Conservation (phyloP, 1,140 invertebrate species). For the Drosophila elegans region DNA sequence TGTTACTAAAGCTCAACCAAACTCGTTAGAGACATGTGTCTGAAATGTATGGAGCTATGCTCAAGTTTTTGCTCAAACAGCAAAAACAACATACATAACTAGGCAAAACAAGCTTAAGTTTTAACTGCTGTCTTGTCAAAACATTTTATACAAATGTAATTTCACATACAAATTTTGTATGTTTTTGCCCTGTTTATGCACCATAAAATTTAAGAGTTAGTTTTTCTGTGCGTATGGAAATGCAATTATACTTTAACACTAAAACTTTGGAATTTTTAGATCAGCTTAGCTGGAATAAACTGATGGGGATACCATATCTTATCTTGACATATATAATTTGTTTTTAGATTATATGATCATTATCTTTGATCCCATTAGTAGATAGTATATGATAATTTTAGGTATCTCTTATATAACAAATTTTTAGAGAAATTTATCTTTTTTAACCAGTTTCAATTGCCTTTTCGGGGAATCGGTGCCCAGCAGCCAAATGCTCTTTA, state of each 20-base stretch:
- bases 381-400: constrained; percentile 13
- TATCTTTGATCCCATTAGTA: constrained; percentile 12
- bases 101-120: neutral
- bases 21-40: constrained; percentile 36
- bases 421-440: neutral
- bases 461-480: constrained; percentile 1
- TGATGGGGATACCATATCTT: constrained; percentile 2
- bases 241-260: too few relatives aligned
- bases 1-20: constrained; percentile 16
- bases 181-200: too few relatives aligned
- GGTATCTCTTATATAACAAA: constrained; percentile 4
- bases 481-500: neutral
- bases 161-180: too few relatives aligned
- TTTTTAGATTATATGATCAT: constrained; percentile 17
- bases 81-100: too few relatives aligned
- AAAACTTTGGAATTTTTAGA: constrained; percentile 2
- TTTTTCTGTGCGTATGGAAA: too few relatives aligned
- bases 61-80: neutral
- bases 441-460: constrained; percentile 15
- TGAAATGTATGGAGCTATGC: neutral
- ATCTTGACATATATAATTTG: constrained; percentile 19
- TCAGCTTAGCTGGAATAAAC: neutral
- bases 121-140: too few relatives aligned
- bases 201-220: too few relatives aligned
- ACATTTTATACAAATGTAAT: too few relatives aligned